Evolutionary conservation across 2,797 vertebrate genomes (phyloP), one percentile per base, ranked within the genome.

Genomic region (Streptopelia turtur): DNA sequence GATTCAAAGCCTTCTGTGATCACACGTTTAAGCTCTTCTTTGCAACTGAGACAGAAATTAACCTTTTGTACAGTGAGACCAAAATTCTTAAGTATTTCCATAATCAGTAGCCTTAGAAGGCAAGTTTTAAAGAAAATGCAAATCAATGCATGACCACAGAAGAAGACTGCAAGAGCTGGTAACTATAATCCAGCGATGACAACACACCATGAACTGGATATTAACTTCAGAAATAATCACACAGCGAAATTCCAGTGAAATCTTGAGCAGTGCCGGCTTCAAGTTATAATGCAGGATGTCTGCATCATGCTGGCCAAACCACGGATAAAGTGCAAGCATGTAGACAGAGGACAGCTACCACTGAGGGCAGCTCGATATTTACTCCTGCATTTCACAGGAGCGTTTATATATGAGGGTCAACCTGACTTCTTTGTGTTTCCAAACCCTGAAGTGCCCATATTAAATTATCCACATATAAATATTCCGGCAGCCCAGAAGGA

Each of bases 21-120:
- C 53, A 49, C 7, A 27, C 23, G n/a, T 80, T 93, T 71, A 90
- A 95, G 75, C 37, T 94, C 85, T 92, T 79, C 88, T 87, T 92
- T 52, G 56, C 60, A 89, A 78, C 16, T 10, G 37, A 87, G 47
- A 89, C 60, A 53, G 30, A 94, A 95, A 82, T 90, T 60, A 94
- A 84, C 61, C 60, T 93, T 83, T 91, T 94, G 45, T 89, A 72
- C 30, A 82, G 57, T 6, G 17, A 94, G 55, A 93, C 25, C 68
- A 82, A 93, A 90, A 92, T 79, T 86, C 49, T 60, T 52, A 79
- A 79, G 43, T 33, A 89, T 82, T 90, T 86, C 63, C 63, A 45
- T 70, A 66, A 87, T 57, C 75, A 47, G 13, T 10, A 85, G 45
- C 53, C 81, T 85, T 61, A 31, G 56, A 95, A 89, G 18, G 81